Evolutionary conservation across 1,140 invertebrate genomes (phyloP).

Genomic region (Hycleus cichorii): DNA sequence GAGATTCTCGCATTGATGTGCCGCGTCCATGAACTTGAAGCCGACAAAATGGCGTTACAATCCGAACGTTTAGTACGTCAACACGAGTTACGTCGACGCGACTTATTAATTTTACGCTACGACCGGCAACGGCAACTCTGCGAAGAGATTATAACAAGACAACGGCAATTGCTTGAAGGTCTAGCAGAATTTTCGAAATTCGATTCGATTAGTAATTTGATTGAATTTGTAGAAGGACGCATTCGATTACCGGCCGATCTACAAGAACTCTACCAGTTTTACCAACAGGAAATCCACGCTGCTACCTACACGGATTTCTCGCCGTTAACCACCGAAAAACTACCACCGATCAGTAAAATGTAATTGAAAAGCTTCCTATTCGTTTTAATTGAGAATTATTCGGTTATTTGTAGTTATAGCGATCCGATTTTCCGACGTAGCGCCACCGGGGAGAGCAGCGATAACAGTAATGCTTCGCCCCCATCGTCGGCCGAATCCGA

Average conservation of each 20-base stretch:
- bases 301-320: constrained; percentile 58
- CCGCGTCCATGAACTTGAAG: constrained; percentile 83
- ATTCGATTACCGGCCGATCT: constrained; percentile 67
- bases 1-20: constrained; percentile 79
- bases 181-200: constrained; percentile 11
- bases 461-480: constrained; percentile 21
- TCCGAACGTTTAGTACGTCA: constrained; percentile 75
- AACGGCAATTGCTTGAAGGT: constrained; percentile 82
- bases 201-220: not conserved
- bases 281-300: constrained; percentile 77
- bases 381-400: not conserved
- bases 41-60: constrained; percentile 84
- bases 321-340: constrained; percentile 37
- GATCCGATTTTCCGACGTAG: constrained; percentile 34
- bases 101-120: constrained; percentile 74
- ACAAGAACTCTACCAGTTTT: constrained; percentile 75
- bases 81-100: constrained; percentile 75
- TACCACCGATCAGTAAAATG: constrained; percentile 45
- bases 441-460: constrained; percentile 22
- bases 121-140: constrained; percentile 77
- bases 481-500: constrained; percentile 38
- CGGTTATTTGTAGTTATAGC: constrained; percentile 29
- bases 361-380: constrained; percentile 6
- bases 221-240: constrained; percentile 49
- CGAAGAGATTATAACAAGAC: constrained; percentile 86